Evolutionary conservation across 2,888 invertebrate genomes (phyloP).

Genomic region (Pristionchus maxplancki): DNA sequence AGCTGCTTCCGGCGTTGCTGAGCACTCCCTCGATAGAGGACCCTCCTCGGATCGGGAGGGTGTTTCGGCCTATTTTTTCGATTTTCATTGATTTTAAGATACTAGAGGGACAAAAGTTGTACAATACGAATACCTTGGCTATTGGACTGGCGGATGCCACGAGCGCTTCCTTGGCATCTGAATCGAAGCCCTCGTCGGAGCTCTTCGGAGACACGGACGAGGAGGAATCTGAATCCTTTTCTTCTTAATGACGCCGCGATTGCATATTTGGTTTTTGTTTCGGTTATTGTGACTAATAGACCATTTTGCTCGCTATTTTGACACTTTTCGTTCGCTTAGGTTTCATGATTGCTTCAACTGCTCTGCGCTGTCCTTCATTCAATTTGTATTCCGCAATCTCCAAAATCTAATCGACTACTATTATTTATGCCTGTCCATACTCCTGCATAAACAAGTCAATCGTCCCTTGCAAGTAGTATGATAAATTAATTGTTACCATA

Average conservation of each 20-base stretch:
- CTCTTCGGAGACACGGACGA: slow-evolving; percentile 46
- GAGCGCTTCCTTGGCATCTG: slow-evolving; percentile 43
- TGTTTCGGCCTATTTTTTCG: not conserved
- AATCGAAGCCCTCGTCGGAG: slow-evolving; percentile 49
- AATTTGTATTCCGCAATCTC: not conserved
- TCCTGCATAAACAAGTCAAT: no score
- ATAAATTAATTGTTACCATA: not conserved
- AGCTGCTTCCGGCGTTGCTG: not conserved
- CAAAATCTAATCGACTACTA: no score
- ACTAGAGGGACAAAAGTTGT: not conserved
- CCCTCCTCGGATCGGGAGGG: not conserved
- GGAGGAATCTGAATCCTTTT: slow-evolving; percentile 25
- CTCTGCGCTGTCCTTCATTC: no score
- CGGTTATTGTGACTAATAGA: no score
- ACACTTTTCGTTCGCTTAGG: not conserved
- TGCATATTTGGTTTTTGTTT: no score
- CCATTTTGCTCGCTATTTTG: no score
- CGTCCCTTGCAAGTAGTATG: no score
- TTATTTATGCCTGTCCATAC: no score
- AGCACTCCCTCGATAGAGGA: not conserved
- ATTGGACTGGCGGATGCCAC: not conserved
- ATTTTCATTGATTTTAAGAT: no score
- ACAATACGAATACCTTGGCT: not conserved
- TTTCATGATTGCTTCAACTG: not conserved
- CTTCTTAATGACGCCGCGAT: not conserved